Conservation (phyloP, 2,797 vertebrate genomes). For the Trichosurus vulpecula region DNA sequence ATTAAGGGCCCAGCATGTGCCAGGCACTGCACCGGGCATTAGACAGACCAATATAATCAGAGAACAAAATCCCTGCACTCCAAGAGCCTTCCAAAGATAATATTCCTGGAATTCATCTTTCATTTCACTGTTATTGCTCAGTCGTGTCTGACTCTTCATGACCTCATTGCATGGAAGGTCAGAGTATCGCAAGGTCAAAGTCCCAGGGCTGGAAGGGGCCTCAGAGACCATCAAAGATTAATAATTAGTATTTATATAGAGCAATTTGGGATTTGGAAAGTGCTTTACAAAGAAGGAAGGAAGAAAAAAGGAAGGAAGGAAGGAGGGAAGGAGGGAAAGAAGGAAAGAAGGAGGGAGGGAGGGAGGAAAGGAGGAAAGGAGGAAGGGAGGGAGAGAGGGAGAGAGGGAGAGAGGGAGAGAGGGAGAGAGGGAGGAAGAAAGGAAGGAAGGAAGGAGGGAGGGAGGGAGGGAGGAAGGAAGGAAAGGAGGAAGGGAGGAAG, state of each 20-base stretch:
- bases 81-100: not conserved
- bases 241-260: not conserved
- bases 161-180: not conserved
- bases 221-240: not conserved
- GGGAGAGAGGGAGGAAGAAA: not conserved
- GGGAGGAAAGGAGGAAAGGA: not conserved
- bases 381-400: not conserved
- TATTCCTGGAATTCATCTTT: not conserved
- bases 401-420: too few species aligned
- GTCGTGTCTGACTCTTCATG: not conserved
- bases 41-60: not conserved
- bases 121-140: not conserved
- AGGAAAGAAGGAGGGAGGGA: too few species aligned
- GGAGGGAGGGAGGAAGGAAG: rapidly evolving
- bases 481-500: rapidly evolving
- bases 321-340: too few species aligned
- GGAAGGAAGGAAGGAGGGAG: too few species aligned
- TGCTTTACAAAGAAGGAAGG: not conserved
- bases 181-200: not conserved
- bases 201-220: not conserved
- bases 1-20: not conserved
- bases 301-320: not conserved
- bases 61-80: not conserved
- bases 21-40: not conserved
- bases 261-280: not conserved